A percentile compares a stretch with the other conserved stretches of the same genome.
Conservation (phyloP, 2,113 vertebrate species). For the Malaclemys terrapin region DNA sequence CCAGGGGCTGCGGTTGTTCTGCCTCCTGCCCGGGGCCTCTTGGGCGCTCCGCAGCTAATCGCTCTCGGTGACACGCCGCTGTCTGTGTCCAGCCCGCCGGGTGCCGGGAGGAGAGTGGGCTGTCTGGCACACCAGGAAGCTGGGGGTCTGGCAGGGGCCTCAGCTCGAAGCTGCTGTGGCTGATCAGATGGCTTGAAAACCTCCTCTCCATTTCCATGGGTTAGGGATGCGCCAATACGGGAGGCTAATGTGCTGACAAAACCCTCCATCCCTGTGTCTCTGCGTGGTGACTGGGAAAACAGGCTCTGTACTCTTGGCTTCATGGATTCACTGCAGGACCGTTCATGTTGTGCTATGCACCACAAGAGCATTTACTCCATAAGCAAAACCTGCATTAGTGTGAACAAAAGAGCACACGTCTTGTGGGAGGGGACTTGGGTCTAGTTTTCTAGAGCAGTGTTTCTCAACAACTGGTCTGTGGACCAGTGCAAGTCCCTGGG, state of each 20-base stretch:
- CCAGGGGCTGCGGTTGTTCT: no score
- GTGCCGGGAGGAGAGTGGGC: no score
- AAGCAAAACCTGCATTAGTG: background rate
- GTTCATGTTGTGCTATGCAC: no score
- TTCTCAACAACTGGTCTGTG: no score
- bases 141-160: background rate
- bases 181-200: background rate
- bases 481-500: no score
- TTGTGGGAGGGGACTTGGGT: background rate
- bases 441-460: background rate
- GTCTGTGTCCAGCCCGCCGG: no score
- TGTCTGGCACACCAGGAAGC: background rate
- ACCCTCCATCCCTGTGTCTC: background rate
- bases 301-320: background rate
- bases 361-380: background rate
- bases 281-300: background rate
- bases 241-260: background rate
- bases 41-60: background rate
- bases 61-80: no score
- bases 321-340: background rate
- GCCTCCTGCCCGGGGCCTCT: background rate
- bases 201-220: no score
- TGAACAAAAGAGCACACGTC: background rate
- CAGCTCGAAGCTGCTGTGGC: no score
- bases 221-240: background rate